Base-by-base conservation (phyloP, 2,888 invertebrate species). In the Lasioglossum zephyrum region DNA sequence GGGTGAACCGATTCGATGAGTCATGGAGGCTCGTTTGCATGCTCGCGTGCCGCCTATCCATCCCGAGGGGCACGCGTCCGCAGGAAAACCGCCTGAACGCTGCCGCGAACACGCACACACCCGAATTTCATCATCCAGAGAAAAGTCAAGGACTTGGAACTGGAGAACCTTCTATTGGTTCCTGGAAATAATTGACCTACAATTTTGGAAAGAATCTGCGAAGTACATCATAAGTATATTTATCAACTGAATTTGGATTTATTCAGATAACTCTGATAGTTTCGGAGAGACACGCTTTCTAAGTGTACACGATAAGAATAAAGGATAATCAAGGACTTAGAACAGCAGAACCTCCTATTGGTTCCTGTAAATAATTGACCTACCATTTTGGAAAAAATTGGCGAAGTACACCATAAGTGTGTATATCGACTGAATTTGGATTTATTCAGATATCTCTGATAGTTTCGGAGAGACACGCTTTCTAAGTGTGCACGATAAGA, bases 1-100 rank as follows among this genome's bases (percentile, higher is more conserved):
- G 78, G 75, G 26, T 66, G 79, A 79, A 69, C 78, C 84, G 82
- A 83, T 77, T 73, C 57, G 85, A 83, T 92, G 93, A 93, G 88
- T 93, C 93, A 93, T 60, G 49, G 76, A 39, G 69, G 73, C 82
- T 87, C 79, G 88, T 88, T 93, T 85, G 91, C 92, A 90, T 91
- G 93, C 85, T 89, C 79, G 91, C 89, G 89, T 91, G 90, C 78
- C 84, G 63, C 79, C 81, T 82, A 82, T 82, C 81, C 86, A 86
- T 80, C 90, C 87, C 79, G 74, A 47, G 85, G 89, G 90, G 86
- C 89, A 87, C 89, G 91, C 88, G 88, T 82, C 91, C 82, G 86
- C 88, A 91, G 86, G 86, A 87, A 84, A 84, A 79, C 84, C 69
- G 70, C 77, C 18, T 47, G 77, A 57, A 72, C 73, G 31, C 39